Base-by-base conservation (phyloP, 2,113 vertebrate genomes). In the Nibea albiflora region DNA sequence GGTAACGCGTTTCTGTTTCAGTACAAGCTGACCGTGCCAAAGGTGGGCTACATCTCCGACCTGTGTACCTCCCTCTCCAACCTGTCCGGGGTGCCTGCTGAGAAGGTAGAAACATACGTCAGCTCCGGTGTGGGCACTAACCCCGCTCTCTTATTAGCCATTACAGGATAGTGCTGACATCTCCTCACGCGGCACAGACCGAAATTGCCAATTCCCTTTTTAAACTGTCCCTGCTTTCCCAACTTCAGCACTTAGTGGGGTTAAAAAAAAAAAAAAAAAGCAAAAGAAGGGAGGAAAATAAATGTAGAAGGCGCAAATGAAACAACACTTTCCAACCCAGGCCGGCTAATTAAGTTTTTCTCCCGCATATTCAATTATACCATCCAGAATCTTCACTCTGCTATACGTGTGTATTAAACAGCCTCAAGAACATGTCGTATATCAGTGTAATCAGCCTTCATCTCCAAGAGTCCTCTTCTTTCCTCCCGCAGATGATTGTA, bases 21-120 rank as follows among this genome's bases (percentile, higher is more conserved):
- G 98, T 99, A 98, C 90, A 99, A 99, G 94, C 95, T 99, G 89
- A 96, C 98, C 28, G 98, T 99, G 90, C 98, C 98, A 35, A 99
- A 99, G 94, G 98, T 99, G 94, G 98, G 98, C 90, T 97, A 95
- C 90, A 98, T 99, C 94, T 94, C 96, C 73, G 98, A 99, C 94
- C 96, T 99, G 92, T 99, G 98, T 89, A 95, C 95, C 81, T 97
- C 98, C 20, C 91, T 99, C 73, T 97, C 96, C 1, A 74, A 84
- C 88, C 93, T 99, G 76, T 97, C 97, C 67, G 97, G 92, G 81
- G 96, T 99, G 74, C 90, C 98, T 89, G 95, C 97, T 91, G 97
- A 99, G 91, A 99, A 98, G 97, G 98, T 99, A 94, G 85, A 85
- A 90, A 83, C 54, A 53, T 44, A 20, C 28, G 64, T 60, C 26